A percentile compares a stretch with the other conserved stretches of the same genome.
phyloP scores from a whole-genome alignment of 1,140 invertebrate species.

The Pogonus chalceus region DNA sequence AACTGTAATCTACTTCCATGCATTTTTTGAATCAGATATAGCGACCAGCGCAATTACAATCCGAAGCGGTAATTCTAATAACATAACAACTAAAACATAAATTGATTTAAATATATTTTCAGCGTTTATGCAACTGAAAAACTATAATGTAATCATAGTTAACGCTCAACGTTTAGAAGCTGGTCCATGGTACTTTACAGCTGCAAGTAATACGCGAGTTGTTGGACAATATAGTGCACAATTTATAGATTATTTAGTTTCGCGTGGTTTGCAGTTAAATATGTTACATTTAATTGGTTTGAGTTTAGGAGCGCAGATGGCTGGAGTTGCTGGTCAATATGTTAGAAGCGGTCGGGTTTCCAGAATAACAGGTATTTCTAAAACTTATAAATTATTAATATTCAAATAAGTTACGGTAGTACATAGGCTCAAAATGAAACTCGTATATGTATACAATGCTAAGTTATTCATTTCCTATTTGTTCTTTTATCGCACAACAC shows the following conservation, averaged over 20 bases:
- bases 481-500: too few relatives aligned
- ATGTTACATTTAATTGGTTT: constrained; percentile 51
- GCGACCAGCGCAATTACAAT: constrained; percentile 37
- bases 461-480: too few relatives aligned
- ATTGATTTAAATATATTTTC: constrained; percentile 14
- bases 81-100: constrained; percentile 10
- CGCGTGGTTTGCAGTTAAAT: constrained; percentile 31
- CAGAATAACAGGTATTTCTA: constrained; percentile 34
- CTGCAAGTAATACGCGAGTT: constrained; percentile 41
- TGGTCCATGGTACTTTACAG: constrained; percentile 45
- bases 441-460: too few relatives aligned
- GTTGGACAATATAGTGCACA: constrained; percentile 40
- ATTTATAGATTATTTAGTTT: constrained; percentile 45
- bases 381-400: too few relatives aligned
- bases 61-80: constrained; percentile 35
- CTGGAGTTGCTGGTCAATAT: constrained; percentile 42
- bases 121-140: constrained; percentile 42
- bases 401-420: too few relatives aligned
- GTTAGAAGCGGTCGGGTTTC: constrained; percentile 30
- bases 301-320: constrained; percentile 43
- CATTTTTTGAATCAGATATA: constrained; percentile 43
- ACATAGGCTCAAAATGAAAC: too few relatives aligned
- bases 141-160: constrained; percentile 42
- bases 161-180: constrained; percentile 40
- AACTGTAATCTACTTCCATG: constrained; percentile 44